Percentiles rank a stretch among this genome's conserved stretches.
These are phyloP conservation scores for Euschistus heros DNA, from an alignment of 1,140 invertebrate species.

Conservation along the genomic window DNA sequence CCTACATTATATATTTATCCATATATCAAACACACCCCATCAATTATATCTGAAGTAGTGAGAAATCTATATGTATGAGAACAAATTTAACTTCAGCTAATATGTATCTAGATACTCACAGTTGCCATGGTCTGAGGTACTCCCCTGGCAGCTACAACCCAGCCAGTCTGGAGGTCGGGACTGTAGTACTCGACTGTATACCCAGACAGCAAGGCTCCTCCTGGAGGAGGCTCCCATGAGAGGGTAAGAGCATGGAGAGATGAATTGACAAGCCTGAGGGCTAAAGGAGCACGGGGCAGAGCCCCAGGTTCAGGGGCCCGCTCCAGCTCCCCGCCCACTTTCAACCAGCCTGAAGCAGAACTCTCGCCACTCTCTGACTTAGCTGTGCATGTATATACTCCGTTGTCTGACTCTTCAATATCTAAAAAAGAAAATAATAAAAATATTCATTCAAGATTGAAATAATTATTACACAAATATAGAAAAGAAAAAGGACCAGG, in stretches of 20 bases:
- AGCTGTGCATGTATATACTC: slow-evolving; percentile 70
- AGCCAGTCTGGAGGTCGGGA: slow-evolving; percentile 64
- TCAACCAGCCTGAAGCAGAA: slow-evolving; percentile 67
- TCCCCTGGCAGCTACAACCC: slow-evolving; percentile 49
- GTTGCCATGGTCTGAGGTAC: slow-evolving; percentile 10
- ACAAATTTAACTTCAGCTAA: too few relatives aligned
- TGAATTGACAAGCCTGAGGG: slow-evolving; percentile 59
- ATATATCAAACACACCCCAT: too few relatives aligned
- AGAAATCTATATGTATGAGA: too few relatives aligned
- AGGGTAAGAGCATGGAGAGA: slow-evolving; percentile 67
- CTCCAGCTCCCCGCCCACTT: slow-evolving; percentile 55
- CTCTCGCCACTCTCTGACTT: slow-evolving; percentile 70
- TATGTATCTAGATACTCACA: background rate
- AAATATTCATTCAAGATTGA: too few relatives aligned
- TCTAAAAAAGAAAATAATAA: slow-evolving; percentile 41
- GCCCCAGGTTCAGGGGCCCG: slow-evolving; percentile 62
- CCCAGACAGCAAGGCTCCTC: slow-evolving; percentile 43
- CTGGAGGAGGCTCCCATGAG: slow-evolving; percentile 54
- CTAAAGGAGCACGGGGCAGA: slow-evolving; percentile 64
- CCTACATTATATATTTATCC: too few relatives aligned
- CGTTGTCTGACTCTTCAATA: slow-evolving; percentile 58
- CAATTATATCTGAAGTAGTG: too few relatives aligned
- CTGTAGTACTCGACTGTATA: slow-evolving; percentile 83
- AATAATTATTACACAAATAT: too few relatives aligned
- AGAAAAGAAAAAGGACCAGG: too few relatives aligned